phyloP scores from a whole-genome alignment of 2,113 vertebrate genomes.

The Corythornis cristatus region DNA sequence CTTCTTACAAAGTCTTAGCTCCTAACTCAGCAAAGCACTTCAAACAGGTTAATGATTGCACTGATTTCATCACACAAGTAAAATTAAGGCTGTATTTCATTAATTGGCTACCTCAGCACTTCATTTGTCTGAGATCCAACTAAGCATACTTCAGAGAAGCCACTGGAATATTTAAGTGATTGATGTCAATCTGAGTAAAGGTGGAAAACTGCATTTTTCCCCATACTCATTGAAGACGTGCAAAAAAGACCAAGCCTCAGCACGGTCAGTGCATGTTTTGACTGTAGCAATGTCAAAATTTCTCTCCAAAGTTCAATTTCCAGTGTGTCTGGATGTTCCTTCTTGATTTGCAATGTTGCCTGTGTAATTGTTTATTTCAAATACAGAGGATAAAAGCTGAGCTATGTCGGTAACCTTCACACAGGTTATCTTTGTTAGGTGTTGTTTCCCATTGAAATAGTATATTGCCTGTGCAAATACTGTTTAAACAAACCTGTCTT shows the following conservation, averaged over 20 bases:
- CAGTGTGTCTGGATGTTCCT: not conserved
- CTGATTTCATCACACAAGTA: slow-evolving; percentile 20
- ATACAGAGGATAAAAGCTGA: not conserved
- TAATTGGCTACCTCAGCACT: slow-evolving; percentile 7
- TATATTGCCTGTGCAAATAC: not conserved
- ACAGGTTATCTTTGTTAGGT: not conserved
- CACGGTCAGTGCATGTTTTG: not conserved
- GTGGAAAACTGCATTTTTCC: slow-evolving; percentile 9
- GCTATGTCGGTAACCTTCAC: not conserved
- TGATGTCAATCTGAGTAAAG: not conserved
- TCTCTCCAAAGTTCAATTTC: not conserved
- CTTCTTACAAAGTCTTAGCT: not conserved
- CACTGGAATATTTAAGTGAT: not conserved
- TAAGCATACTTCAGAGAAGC: not conserved
- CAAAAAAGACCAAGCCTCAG: not conserved
- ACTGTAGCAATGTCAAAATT: not conserved
- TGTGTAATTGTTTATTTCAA: not conserved
- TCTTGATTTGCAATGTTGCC: not conserved
- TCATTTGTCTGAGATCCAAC: not conserved
- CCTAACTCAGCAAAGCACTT: slow-evolving; percentile 37
- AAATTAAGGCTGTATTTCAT: slow-evolving; percentile 23
- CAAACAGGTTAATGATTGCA: slow-evolving; percentile 37
- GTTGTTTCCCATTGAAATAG: not conserved
- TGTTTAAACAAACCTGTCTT: slow-evolving; percentile 15
- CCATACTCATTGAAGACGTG: not conserved